These are phyloP conservation scores for Psittacula cyanocephala DNA, from an alignment of 2,113 vertebrate species.

Conservation along the genomic window DNA sequence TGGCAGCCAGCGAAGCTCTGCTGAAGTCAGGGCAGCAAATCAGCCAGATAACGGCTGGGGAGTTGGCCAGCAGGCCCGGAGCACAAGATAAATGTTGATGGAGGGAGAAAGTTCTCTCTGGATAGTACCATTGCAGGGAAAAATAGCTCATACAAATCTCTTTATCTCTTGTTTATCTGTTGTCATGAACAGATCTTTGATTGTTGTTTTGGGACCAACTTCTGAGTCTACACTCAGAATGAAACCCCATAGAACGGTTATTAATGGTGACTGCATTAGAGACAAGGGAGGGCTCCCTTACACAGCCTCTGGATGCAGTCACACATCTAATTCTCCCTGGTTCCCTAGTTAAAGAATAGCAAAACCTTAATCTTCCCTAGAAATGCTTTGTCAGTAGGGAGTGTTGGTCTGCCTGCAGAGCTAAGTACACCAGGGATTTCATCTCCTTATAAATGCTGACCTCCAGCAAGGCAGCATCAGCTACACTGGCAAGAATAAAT, in stretches of 20 bases:
- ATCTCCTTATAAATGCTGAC: neutral
- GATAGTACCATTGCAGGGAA: neutral
- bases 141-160: neutral
- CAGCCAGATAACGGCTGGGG: neutral
- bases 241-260: neutral
- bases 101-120: neutral
- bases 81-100: neutral
- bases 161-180: neutral
- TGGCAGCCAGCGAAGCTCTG: neutral
- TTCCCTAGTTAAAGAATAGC: conserved; percentile 27
- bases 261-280: neutral
- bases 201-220: neutral
- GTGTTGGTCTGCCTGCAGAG: neutral
- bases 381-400: conserved; percentile 37
- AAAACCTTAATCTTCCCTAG: conserved; percentile 21
- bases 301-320: neutral
- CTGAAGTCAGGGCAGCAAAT: neutral
- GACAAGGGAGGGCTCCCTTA: neutral
- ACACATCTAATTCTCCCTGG: neutral
- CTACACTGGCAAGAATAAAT: neutral
- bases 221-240: neutral
- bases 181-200: neutral
- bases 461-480: neutral
- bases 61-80: neutral
- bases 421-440: conserved; percentile 27